These are phyloP conservation scores for Aporrectodea caliginosa DNA, from an alignment of 1,140 invertebrate genomes.

Conservation along the genomic window DNA sequence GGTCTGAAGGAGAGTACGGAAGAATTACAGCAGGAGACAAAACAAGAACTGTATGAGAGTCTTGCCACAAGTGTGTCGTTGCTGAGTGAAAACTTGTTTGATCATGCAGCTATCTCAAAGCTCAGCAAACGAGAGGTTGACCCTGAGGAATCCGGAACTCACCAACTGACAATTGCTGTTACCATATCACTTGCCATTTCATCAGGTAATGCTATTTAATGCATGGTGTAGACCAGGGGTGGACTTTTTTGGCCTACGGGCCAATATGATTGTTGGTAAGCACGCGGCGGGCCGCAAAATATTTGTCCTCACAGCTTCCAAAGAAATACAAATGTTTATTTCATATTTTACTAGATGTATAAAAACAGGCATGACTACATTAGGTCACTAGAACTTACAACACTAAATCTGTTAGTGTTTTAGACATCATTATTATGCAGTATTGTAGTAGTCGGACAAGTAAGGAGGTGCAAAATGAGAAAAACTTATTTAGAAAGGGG, in stretches of 20 bases:
- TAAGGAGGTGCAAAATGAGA: too few relatives aligned
- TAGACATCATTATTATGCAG: too few relatives aligned
- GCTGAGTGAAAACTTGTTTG: not conserved
- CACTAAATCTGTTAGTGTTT: too few relatives aligned
- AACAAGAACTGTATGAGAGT: too few relatives aligned
- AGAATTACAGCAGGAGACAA: too few relatives aligned
- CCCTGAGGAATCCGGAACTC: conserved; percentile 29
- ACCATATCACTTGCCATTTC: conserved; percentile 43
- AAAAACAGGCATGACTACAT: not conserved
- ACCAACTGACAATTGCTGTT: conserved; percentile 44
- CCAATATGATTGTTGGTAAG: too few relatives aligned
- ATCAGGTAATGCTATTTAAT: conserved; percentile 36
- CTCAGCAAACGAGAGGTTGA: conserved; percentile 30
- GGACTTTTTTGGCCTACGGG: too few relatives aligned
- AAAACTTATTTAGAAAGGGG: too few relatives aligned
- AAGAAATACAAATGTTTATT: not conserved
- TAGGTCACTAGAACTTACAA: conserved; percentile 9
- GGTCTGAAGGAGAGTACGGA: too few relatives aligned
- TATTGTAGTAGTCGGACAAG: too few relatives aligned
- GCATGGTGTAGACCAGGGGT: not conserved
- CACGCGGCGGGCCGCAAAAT: too few relatives aligned
- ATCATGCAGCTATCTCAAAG: not conserved
- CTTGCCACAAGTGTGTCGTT: not conserved
- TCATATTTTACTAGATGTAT: not conserved
- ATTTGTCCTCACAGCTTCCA: not conserved